Evolutionary conservation across 2,797 vertebrate species (phyloP).

Genomic region (Melanotaenia boesemani): DNA sequence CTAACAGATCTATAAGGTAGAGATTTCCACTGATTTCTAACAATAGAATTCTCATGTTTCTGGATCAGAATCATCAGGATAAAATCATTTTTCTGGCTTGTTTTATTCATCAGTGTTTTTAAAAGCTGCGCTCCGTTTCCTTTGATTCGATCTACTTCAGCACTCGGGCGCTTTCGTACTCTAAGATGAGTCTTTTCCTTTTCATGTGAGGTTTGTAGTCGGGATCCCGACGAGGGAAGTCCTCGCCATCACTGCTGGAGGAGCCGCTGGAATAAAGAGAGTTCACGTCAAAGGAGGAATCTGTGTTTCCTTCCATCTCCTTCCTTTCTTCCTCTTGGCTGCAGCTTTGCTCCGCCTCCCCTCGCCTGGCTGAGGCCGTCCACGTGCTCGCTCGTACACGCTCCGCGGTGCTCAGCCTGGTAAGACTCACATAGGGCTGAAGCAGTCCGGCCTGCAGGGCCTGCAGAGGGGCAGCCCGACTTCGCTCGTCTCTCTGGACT

Average conservation of each 20-base stretch:
- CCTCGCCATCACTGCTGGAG: conserved; percentile 41
- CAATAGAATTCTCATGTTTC: too few relatives aligned
- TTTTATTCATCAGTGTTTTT: too few relatives aligned
- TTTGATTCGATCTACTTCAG: background rate
- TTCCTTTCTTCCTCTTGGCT: background rate
- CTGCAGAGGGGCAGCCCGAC: conserved; percentile 57
- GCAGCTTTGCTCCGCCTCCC: background rate
- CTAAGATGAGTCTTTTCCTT: conserved; percentile 27
- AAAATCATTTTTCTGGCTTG: too few relatives aligned
- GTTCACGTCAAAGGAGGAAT: conserved; percentile 69
- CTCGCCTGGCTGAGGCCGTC: background rate
- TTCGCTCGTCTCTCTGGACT: conserved; percentile 1
- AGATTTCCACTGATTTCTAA: too few relatives aligned
- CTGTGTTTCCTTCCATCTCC: background rate
- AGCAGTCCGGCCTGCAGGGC: conserved; percentile 63
- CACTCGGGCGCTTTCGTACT: conserved; percentile 17
- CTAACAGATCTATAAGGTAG: too few relatives aligned
- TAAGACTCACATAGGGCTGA: conserved; percentile 74
- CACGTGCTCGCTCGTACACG: background rate
- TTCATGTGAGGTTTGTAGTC: conserved; percentile 67
- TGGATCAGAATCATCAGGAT: too few relatives aligned
- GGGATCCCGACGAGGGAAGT: conserved; percentile 45
- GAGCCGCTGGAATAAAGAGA: conserved; percentile 67
- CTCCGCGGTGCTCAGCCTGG: conserved; percentile 58
- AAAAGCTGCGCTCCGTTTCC: too few relatives aligned